phyloP scores from a whole-genome alignment of 2,113 vertebrate species.

The Erythrocercus mccallii region DNA sequence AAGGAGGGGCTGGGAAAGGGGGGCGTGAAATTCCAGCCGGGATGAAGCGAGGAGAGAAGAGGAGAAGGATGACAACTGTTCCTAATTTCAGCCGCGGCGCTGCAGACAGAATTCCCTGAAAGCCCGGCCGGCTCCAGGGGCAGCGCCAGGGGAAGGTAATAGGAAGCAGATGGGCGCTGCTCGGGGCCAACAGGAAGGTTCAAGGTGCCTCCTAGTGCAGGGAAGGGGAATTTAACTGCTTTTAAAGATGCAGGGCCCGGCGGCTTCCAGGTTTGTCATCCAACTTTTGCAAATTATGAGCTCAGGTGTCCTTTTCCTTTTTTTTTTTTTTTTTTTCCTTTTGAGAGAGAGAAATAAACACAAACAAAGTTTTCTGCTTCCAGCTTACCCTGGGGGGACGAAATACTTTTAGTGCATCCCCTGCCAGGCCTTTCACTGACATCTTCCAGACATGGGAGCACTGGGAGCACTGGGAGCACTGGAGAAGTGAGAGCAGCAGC shows the following conservation, averaged over 20 bases:
- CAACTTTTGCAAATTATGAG: slow-evolving; percentile 48
- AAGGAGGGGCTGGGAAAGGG: too few species aligned
- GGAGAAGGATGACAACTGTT: slow-evolving; percentile 43
- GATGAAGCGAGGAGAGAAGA: background rate
- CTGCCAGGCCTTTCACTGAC: background rate
- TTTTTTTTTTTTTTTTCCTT: too few species aligned
- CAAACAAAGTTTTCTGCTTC: background rate
- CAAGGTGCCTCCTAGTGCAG: slow-evolving; percentile 68
- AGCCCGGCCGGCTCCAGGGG: background rate
- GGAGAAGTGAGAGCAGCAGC: background rate
- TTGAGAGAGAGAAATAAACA: background rate
- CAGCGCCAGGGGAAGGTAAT: slow-evolving; percentile 58
- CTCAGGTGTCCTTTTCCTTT: slow-evolving; percentile 16
- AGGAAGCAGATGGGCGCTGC: slow-evolving; percentile 63
- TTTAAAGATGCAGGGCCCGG: slow-evolving; percentile 41
- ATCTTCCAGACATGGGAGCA: background rate
- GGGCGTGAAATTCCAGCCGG: background rate
- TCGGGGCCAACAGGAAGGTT: slow-evolving; percentile 61
- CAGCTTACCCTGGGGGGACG: background rate
- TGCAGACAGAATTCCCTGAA: slow-evolving; percentile 67
- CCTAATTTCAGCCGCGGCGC: slow-evolving; percentile 41
- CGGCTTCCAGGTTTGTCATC: slow-evolving; percentile 46
- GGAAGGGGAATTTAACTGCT: slow-evolving; percentile 58
- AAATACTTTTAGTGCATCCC: background rate
- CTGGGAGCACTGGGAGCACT: background rate